A percentile compares a stretch with the other conserved stretches of the same genome.
These are phyloP conservation scores for Melinaea marsaeus DNA, from an alignment of 2,888 invertebrate species.

Conservation along the genomic window DNA sequence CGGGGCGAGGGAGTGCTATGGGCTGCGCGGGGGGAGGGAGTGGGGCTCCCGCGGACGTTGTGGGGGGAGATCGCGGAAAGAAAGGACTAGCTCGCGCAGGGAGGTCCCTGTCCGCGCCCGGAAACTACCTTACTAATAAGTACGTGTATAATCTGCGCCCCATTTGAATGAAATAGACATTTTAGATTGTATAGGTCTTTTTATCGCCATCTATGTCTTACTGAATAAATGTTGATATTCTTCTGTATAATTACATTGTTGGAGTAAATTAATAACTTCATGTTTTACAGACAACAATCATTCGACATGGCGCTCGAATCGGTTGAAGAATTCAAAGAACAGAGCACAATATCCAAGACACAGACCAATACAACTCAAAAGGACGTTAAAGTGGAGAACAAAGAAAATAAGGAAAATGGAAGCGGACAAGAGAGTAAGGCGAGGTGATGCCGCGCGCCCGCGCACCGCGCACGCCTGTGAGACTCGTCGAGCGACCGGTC, in stretches of 20 bases:
- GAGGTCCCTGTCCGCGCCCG: constrained; percentile 66
- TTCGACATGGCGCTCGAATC: constrained; percentile 67
- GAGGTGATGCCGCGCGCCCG: constrained; percentile 36
- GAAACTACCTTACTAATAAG: constrained; percentile 67
- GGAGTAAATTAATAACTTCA: background rate
- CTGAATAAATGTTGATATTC: too few relatives aligned
- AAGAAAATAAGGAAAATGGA: constrained; percentile 20
- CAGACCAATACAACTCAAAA: background rate
- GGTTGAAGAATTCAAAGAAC: constrained; percentile 55
- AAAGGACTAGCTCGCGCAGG: constrained; percentile 55
- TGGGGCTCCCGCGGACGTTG: constrained; percentile 31
- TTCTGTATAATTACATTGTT: background rate
- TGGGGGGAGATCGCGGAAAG: constrained; percentile 28
- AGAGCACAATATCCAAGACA: constrained; percentile 13
- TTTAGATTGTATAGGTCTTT: background rate
- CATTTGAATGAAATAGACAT: background rate
- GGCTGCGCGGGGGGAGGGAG: constrained; percentile 13
- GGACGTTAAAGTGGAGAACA: constrained; percentile 14
- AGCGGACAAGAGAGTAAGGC: constrained; percentile 24
- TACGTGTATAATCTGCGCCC: constrained; percentile 24
- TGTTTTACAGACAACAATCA: constrained; percentile 56
- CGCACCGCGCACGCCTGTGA: constrained; percentile 34
- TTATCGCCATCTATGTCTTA: background rate
- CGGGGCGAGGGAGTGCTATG: constrained; percentile 23
- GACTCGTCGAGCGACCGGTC: constrained; percentile 2